Evolutionary conservation across 2,113 vertebrate species (phyloP).

Genomic region (Talpa occidentalis): DNA sequence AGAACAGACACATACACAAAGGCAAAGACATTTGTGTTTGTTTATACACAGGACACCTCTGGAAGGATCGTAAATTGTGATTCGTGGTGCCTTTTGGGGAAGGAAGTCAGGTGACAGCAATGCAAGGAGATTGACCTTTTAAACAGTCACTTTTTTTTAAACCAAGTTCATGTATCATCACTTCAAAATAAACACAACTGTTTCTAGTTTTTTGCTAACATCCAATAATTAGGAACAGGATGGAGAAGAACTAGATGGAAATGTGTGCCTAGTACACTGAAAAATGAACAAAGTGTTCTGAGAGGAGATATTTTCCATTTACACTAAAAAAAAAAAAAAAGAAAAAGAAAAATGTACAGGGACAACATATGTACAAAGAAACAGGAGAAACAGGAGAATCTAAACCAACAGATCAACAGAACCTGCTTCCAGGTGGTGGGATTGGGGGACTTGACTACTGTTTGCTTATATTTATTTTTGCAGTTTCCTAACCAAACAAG

Average conservation of each 20-base stretch:
- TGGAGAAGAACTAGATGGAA: not conserved
- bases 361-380: not conserved
- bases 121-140: not conserved
- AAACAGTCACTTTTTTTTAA: not conserved
- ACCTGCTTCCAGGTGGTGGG: not conserved
- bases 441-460: not conserved
- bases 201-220: not conserved
- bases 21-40: not conserved
- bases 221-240: not conserved
- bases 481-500: not conserved
- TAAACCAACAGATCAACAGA: not conserved
- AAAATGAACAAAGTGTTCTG: conserved; percentile 20
- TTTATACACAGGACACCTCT: not conserved
- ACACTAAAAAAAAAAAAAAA: not conserved
- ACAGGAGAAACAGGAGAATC: not conserved
- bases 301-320: not conserved
- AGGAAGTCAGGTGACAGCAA: not conserved
- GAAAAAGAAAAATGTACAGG: not conserved
- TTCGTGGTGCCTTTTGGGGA: not conserved
- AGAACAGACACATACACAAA: not conserved
- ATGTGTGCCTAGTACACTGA: not conserved
- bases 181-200: not conserved
- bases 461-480: conserved; percentile 9
- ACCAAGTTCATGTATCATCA: not conserved
- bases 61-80: not conserved